Evolutionary conservation across 2,888 invertebrate species (phyloP), one percentile per base, ranked within the genome.

Genomic region (Conomelus anceps): DNA sequence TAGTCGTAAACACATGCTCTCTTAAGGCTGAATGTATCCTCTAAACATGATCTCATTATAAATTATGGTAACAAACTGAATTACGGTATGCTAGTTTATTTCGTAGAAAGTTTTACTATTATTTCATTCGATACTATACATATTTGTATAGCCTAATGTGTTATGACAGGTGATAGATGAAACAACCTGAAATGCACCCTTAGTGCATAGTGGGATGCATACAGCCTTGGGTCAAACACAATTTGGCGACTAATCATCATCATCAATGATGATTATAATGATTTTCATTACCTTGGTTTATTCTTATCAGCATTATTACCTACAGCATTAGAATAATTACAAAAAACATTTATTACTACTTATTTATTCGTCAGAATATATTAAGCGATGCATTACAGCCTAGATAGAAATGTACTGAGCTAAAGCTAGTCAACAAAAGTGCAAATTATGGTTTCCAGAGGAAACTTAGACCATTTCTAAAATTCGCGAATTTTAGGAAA

Each of bases 1-100:
- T 91, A 91, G 91, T 91, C 91, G 90, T 91, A 89, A 87, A 86
- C 89, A 89, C 89, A 89, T 89, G 90, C 89, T 91, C 89, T 91
- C 90, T 91, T 90, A 86, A 90, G 90, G 91, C 91, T 90, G 90
- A 88, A 91, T 90, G 88, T 85, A 88, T 90, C 90, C 90, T 90
- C 88, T 88, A 87, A 88, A 89, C 86, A 85, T 91, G 91, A 91
- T 91, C 91, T 91, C 90, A 90, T 90, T 90, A 86, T 86, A 26
- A 86, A 26, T 63, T 63, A 63, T 63, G 63, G n/a, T 63, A n/a
- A 63, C 63, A 63, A 63, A 63, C 63, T 63, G 63, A n/a, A 63
- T 63, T 63, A 63, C 63, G 63, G 63, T 63, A 63, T 63, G 63
- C 63, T 63, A 63, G 63, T 63, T 63, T n/a, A 63, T 63, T n/a